Conservation (phyloP, 2,888 invertebrate species). For the Gerosis bhagava region DNA sequence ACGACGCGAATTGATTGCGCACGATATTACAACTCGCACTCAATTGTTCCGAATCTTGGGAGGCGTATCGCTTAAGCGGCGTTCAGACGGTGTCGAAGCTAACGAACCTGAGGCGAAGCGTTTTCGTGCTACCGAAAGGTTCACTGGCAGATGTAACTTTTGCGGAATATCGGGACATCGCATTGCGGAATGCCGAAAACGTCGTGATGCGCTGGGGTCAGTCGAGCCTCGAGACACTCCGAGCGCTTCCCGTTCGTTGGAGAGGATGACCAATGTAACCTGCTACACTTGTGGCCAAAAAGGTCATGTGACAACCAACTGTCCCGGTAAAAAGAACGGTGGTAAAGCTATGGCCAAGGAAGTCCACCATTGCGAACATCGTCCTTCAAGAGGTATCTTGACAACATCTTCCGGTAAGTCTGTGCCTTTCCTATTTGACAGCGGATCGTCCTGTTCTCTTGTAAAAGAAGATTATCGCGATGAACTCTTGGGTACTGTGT, state of each 20-base stretch:
- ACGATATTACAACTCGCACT: neutral
- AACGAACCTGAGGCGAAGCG: conserved; percentile 5
- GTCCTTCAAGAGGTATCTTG: conserved; percentile 9
- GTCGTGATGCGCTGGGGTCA: conserved; percentile 4
- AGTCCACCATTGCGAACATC: conserved; percentile 2
- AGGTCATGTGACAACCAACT: conserved; percentile 12
- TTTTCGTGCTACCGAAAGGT: conserved; percentile 9
- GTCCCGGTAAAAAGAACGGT: conserved; percentile 6
- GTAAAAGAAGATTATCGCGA: conserved; percentile 27
- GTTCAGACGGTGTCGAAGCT: neutral
- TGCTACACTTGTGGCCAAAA: conserved; percentile 6
- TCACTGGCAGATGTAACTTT: conserved; percentile 14
- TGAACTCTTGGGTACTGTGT: conserved; percentile 5
- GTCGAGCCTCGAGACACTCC: neutral
- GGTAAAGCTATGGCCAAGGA: neutral
- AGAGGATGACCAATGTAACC: neutral
- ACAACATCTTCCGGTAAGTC: conserved; percentile 17
- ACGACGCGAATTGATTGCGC: neutral
- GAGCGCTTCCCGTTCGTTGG: neutral
- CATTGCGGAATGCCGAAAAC: conserved; percentile 12
- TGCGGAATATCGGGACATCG: conserved; percentile 14
- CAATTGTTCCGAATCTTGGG: neutral
- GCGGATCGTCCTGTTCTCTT: conserved; percentile 31
- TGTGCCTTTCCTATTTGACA: no score
- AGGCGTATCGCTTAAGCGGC: neutral